Evolutionary conservation across 1,140 invertebrate genomes (phyloP).

Genomic region (Cataglyphis hispanica): DNA sequence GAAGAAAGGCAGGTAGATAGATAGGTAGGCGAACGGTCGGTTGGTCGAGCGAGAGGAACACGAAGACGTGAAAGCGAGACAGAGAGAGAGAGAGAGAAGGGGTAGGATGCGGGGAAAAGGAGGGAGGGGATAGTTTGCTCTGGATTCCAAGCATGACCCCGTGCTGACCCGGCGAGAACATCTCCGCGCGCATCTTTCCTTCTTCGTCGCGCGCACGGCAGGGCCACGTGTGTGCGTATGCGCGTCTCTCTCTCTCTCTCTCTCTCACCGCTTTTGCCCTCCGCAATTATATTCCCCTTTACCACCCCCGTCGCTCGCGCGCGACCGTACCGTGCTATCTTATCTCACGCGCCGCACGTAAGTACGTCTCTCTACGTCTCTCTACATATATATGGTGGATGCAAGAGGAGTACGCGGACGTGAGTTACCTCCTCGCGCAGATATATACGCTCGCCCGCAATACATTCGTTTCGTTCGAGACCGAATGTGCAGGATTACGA

Average conservation of each 20-base stretch:
- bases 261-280: slow-evolving; percentile 64
- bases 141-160: slow-evolving; percentile 86
- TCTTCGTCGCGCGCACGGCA: slow-evolving; percentile 51
- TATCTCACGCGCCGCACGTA: slow-evolving; percentile 73
- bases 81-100: slow-evolving; percentile 27
- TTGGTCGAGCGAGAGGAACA: slow-evolving; percentile 50
- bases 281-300: slow-evolving; percentile 72
- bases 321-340: slow-evolving; percentile 70
- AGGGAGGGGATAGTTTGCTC: slow-evolving; percentile 85
- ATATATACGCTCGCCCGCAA: slow-evolving; percentile 47
- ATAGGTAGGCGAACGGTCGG: slow-evolving; percentile 58
- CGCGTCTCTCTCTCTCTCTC: slow-evolving; percentile 49
- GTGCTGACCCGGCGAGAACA: slow-evolving; percentile 86
- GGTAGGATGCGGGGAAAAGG: slow-evolving; percentile 59
- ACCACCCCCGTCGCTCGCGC: slow-evolving; percentile 32
- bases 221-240: background rate
- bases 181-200: slow-evolving; percentile 82
- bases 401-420: slow-evolving; percentile 65
- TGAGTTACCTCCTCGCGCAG: slow-evolving; percentile 68
- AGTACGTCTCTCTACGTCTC: slow-evolving; percentile 64
- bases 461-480: slow-evolving; percentile 26
- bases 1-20: slow-evolving; percentile 25
- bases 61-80: slow-evolving; percentile 21
- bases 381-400: slow-evolving; percentile 71
- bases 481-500: slow-evolving; percentile 1